phyloP scores from a whole-genome alignment of 2,113 vertebrate species.

The Plotosus lineatus region DNA sequence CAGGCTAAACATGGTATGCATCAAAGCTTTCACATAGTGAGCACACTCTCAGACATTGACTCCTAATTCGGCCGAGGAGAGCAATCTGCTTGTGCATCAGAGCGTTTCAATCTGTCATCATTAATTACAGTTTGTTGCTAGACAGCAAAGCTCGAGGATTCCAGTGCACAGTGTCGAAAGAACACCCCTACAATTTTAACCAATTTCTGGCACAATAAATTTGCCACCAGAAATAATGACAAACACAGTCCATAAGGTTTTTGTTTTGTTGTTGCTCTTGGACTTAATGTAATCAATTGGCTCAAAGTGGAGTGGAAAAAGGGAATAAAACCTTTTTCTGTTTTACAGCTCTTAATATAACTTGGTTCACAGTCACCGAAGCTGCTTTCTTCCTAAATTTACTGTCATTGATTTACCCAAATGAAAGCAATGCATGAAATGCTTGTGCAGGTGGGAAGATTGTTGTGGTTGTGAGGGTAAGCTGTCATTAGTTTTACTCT shows the following conservation, averaged over 20 bases:
- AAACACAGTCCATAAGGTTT: neutral
- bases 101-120: conserved; percentile 56
- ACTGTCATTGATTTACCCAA: conserved; percentile 57
- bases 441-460: conserved; percentile 12
- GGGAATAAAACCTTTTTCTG: conserved; percentile 25
- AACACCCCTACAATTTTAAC: conserved; percentile 54
- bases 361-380: conserved; percentile 60
- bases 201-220: conserved; percentile 34
- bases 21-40: neutral
- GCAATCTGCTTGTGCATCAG: conserved; percentile 45
- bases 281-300: conserved; percentile 65
- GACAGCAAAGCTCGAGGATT: conserved; percentile 51
- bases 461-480: conserved; percentile 49
- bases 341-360: conserved; percentile 61
- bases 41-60: neutral
- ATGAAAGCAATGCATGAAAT: conserved; percentile 47
- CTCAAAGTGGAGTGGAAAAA: conserved; percentile 46
- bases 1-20: neutral
- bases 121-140: conserved; percentile 54
- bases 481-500: neutral
- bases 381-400: conserved; percentile 51
- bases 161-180: conserved; percentile 56
- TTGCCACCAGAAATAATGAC: neutral
- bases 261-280: conserved; percentile 59
- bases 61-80: conserved; percentile 48